Percentiles rank a stretch among this genome's conserved stretches.
phyloP scores from a whole-genome alignment of 1,140 invertebrate genomes.

The Drosophila rhopaloa region DNA sequence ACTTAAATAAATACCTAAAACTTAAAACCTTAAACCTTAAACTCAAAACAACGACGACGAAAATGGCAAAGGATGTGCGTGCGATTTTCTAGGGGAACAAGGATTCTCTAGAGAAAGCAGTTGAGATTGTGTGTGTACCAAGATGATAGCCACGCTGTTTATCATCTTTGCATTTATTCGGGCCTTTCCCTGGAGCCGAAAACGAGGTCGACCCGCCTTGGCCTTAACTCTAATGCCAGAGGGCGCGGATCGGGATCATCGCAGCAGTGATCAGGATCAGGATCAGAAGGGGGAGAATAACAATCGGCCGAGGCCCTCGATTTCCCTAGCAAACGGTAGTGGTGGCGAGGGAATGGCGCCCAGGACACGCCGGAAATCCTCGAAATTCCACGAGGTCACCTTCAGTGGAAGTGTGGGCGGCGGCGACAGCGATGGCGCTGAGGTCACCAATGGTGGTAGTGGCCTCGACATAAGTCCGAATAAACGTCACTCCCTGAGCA shows the following conservation, averaged over 20 bases:
- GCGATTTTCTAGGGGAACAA: conserved; percentile 1
- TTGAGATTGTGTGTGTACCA: conserved; percentile 4
- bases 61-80: conserved; percentile 13
- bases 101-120: conserved; percentile 11
- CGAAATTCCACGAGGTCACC: conserved; percentile 78
- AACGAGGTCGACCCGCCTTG: conserved; percentile 50
- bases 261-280: conserved; percentile 10
- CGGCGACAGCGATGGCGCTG: conserved; percentile 66
- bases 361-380: conserved; percentile 68
- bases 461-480: not conserved
- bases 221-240: conserved; percentile 52
- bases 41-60: conserved; percentile 3
- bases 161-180: conserved; percentile 84
- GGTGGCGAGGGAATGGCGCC: conserved; percentile 36
- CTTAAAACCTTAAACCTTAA: not conserved
- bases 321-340: conserved; percentile 42
- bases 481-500: conserved; percentile 65
- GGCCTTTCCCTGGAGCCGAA: conserved; percentile 80
- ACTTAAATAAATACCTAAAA: conserved; percentile 6
- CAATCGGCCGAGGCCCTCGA: conserved; percentile 55
- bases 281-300: conserved; percentile 55
- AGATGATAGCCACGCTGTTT: conserved; percentile 84
- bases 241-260: conserved; percentile 11
- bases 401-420: conserved; percentile 80
- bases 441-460: not conserved